Base-by-base conservation (phyloP, 2,113 vertebrate genomes). In the Anseranas semipalmata region DNA sequence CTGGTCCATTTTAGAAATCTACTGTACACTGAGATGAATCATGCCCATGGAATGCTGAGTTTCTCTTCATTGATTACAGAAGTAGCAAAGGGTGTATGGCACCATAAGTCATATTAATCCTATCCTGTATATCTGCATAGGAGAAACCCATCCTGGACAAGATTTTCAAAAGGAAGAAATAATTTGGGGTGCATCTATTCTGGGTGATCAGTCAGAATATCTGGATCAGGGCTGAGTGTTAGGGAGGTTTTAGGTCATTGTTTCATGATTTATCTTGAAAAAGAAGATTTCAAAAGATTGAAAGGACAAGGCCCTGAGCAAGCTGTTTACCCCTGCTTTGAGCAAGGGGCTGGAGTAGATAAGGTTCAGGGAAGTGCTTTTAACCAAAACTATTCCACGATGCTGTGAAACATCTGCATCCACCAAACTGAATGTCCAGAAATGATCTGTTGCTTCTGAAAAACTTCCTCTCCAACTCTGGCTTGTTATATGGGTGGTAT, bases 21-120 rank as follows among this genome's bases (percentile, higher is more conserved):
- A 15, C 83, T 50, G 5, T 35, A 63, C 27, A n/a, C 25, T 89
- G 37, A 60, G 56, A 86, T 56, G 76, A 93, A 94, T 93, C 68
- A 78, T 48, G 17, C 8, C 25, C 12, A 60, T 85, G 56, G 80
- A 96, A 41, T 0, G 1, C 25, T 62, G 43, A 89, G 60, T 85
- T 87, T 93, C 80, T 93, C n/a, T 67, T 89, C 4, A 50, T 27
- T 81, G 76, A 87, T 92, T 90, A 89, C 76, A 89, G 37, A 89
- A 19, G 48, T 77, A 90, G 28, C 25, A 89, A 90, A 89, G 2
- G 10, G 8, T 71, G 7, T 8, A 52, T 92, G 55, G 19, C 21
- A 91, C 46, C 71, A 35, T 10, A 50, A 48, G 22, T 68, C 1
- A 0, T 55, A 78, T 92, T 78, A 92, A 89, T 78, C 28, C 46